A percentile compares a stretch with the other conserved stretches of the same genome.
Evolutionary conservation across 2,888 invertebrate species (phyloP).

Genomic region (Agapetus fuscipes): DNA sequence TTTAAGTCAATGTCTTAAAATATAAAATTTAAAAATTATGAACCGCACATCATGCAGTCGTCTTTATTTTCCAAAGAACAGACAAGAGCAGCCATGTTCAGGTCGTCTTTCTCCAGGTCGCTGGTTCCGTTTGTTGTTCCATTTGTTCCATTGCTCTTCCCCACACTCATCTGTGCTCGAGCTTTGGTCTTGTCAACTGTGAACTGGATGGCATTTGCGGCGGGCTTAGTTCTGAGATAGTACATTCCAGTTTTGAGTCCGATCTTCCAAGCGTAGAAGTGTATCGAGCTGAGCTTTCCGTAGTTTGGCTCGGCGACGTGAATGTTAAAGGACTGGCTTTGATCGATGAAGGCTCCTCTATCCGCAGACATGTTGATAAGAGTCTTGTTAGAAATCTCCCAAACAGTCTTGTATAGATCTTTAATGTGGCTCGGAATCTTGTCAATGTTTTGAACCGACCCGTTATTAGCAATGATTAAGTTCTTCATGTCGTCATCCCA

Average conservation of each 20-base stretch:
- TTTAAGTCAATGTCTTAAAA: neutral
- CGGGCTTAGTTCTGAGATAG: constrained; percentile 92
- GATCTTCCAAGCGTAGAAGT: constrained; percentile 95
- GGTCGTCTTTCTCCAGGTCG: constrained; percentile 38
- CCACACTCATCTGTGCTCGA: constrained; percentile 25
- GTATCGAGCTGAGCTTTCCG: constrained; percentile 93
- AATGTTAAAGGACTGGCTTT: constrained; percentile 96
- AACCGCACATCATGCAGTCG: constrained; percentile 79
- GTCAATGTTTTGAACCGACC: constrained; percentile 85
- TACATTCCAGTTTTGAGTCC: constrained; percentile 99
- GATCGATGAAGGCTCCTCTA: constrained; percentile 96
- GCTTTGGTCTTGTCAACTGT: constrained; percentile 78
- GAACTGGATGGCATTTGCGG: constrained; percentile 93
- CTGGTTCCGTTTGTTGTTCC: constrained; percentile 23
- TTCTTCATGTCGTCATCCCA: constrained; percentile 98
- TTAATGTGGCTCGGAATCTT: constrained; percentile 78
- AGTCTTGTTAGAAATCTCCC: constrained; percentile 92
- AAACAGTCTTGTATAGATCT: constrained; percentile 88
- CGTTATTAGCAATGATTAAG: constrained; percentile 79
- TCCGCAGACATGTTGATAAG: constrained; percentile 96
- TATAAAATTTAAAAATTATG: constrained; percentile 37
- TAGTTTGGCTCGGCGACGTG: constrained; percentile 93
- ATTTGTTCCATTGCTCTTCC: too few species aligned
- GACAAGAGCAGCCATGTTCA: constrained; percentile 59
- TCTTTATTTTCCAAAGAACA: constrained; percentile 85